phyloP scores from a whole-genome alignment of 2,888 invertebrate genomes.

The Bellardia bayeri region DNA sequence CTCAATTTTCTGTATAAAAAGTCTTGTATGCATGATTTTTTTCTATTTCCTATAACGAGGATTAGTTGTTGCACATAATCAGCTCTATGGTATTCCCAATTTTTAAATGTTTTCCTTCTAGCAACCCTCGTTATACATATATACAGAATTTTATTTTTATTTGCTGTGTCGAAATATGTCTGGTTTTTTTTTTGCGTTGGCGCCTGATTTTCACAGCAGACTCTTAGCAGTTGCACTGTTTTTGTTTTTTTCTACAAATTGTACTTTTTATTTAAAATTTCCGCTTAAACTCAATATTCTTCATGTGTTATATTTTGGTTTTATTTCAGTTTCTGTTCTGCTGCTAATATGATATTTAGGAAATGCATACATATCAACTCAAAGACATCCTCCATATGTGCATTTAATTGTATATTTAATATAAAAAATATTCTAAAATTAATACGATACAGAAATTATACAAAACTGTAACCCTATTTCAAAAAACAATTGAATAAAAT shows the following conservation, averaged over 20 bases:
- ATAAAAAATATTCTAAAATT: background rate
- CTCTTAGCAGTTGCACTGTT: constrained; percentile 57
- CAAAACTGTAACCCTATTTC: background rate
- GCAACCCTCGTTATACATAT: constrained; percentile 17
- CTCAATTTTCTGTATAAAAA: constrained; percentile 42
- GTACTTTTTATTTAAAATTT: constrained; percentile 68
- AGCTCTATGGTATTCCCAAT: background rate
- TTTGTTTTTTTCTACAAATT: constrained; percentile 29
- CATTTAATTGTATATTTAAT: background rate
- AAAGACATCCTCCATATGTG: background rate
- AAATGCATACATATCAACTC: background rate
- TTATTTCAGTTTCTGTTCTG: background rate
- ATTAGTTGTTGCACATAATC: background rate
- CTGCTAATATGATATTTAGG: constrained; percentile 22
- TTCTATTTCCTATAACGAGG: constrained; percentile 30
- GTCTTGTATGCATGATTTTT: constrained; percentile 1
- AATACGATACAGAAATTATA: constrained; percentile 2
- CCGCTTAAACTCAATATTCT: constrained; percentile 53
- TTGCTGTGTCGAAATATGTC: constrained; percentile 40
- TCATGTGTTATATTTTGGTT: background rate
- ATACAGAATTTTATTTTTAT: background rate
- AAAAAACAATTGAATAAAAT: background rate
- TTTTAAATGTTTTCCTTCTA: background rate
- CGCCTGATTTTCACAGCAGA: constrained; percentile 59
- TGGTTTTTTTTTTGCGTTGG: constrained; percentile 64